Conservation (phyloP, 2,888 invertebrate species). For the Netelia inedita region DNA sequence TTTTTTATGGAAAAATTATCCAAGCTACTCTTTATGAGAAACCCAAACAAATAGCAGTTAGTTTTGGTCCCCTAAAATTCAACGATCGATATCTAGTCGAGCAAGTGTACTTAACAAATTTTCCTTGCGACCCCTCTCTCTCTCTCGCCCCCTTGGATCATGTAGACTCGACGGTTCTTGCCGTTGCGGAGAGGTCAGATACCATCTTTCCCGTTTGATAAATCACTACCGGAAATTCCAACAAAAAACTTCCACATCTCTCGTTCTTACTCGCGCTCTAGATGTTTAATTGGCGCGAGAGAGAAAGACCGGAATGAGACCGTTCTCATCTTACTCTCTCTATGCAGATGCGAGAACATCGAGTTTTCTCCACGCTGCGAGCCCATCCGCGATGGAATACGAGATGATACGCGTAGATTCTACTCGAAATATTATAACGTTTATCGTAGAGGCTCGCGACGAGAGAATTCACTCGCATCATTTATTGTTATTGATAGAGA, state of each 20-base stretch:
- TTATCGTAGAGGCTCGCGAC: not conserved
- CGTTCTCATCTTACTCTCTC: conserved; percentile 11
- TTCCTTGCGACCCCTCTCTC: conserved; percentile 56
- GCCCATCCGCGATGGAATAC: not conserved
- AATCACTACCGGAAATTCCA: conserved; percentile 84
- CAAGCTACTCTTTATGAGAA: too few species aligned
- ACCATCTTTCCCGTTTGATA: conserved; percentile 84
- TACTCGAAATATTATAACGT: not conserved
- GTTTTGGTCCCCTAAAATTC: not conserved
- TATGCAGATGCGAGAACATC: conserved; percentile 11
- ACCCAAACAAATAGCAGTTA: too few species aligned
- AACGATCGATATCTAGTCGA: conserved; percentile 16
- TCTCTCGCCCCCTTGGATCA: conserved; percentile 50
- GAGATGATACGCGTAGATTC: conserved; percentile 13
- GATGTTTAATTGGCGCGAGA: conserved; percentile 81
- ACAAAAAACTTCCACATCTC: conserved; percentile 78
- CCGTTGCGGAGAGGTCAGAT: conserved; percentile 76
- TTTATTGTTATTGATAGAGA: conserved; percentile 14
- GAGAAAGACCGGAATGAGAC: conserved; percentile 54
- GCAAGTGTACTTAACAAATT: conserved; percentile 41
- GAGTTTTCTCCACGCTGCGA: conserved; percentile 20
- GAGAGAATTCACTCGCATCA: conserved; percentile 5
- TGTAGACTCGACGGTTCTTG: conserved; percentile 77
- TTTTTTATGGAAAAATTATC: too few species aligned
- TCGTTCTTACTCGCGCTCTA: conserved; percentile 79